phyloP scores from a whole-genome alignment of 2,113 vertebrate species.

The Scopus umbretta region DNA sequence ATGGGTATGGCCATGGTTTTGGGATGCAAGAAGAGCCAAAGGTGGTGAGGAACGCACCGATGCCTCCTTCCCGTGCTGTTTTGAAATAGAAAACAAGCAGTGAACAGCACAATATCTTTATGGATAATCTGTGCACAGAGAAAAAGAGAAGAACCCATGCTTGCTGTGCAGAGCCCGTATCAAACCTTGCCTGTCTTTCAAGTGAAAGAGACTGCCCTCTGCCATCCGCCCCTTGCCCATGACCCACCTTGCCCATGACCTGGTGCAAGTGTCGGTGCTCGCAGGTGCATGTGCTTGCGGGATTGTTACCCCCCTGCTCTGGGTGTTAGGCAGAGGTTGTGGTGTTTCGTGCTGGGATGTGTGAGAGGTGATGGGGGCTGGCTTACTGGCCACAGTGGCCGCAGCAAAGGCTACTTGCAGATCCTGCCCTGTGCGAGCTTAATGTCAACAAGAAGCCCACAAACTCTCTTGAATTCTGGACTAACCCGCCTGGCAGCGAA shows the following conservation, averaged over 20 bases:
- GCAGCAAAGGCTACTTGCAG: not conserved
- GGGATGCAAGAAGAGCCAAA: not conserved
- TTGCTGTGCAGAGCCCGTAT: not conserved
- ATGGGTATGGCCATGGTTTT: not conserved
- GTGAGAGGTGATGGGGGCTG: not conserved
- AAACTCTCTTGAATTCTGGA: not conserved
- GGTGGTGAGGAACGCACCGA: not conserved
- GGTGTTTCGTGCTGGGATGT: not conserved
- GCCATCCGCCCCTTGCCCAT: not conserved
- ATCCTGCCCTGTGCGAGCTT: not conserved
- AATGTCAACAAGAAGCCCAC: not conserved
- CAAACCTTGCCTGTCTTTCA: not conserved
- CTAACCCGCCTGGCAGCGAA: not conserved
- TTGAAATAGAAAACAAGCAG: not conserved
- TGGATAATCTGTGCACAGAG: not conserved
- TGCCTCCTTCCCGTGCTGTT: not conserved
- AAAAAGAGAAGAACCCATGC: not conserved
- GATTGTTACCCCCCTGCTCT: no score
- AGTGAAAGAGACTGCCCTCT: not conserved
- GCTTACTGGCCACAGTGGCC: not conserved
- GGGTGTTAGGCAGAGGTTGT: not conserved
- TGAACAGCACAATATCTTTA: not conserved
- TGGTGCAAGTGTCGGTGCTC: not conserved
- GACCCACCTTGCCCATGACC: not conserved
- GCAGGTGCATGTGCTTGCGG: no score